Evolutionary conservation across 1,140 invertebrate species (phyloP), one percentile per base, ranked within the genome.

Genomic region (Drosophila pallidifrons): DNA sequence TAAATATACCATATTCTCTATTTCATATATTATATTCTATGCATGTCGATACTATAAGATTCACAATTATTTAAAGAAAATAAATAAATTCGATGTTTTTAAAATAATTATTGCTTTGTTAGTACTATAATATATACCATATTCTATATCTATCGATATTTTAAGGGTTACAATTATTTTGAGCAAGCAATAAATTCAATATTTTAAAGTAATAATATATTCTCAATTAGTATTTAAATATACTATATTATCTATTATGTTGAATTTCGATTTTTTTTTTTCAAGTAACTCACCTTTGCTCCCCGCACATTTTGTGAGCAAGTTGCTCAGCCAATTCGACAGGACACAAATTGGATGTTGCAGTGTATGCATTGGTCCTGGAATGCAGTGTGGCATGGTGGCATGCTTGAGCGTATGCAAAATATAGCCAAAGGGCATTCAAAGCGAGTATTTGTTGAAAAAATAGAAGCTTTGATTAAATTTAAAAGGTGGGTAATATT

Each of bases 401-500:
- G 25, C 46, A 28, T 35, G 67, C 43, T 55, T 49, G 45, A 58
- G 67, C 67, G 41, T 75, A 68, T 58, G 66, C 45, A 72, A 70
- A 77, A 88, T 71, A 88, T 80, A 61, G 77, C 80, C 64, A 61
- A 66, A 66, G 69, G 72, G 75, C 78, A 80, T 77, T 71, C 59
- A 66, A 82, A 77, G 80, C 74, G 78, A 72, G 64, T 8, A 57
- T 66, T 75, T 70, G 66, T 35, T 69, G 57, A 70, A 76, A 79
- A 76, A 79, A 66, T 76, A 79, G 63, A 51, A 67, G 74, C 69
- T 88, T 87, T 82, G 83, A 87, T 87, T 87, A 83, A 83, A 87
- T 87, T 83, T 88, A 87, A 87, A 88, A 80, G 78, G 69, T 88
- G 79, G 73, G 66, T 88, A 82, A 87, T 82, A 82, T 49, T 77